Conservation (phyloP, 2,888 invertebrate species). For the Omphaloscelis lunosa region DNA sequence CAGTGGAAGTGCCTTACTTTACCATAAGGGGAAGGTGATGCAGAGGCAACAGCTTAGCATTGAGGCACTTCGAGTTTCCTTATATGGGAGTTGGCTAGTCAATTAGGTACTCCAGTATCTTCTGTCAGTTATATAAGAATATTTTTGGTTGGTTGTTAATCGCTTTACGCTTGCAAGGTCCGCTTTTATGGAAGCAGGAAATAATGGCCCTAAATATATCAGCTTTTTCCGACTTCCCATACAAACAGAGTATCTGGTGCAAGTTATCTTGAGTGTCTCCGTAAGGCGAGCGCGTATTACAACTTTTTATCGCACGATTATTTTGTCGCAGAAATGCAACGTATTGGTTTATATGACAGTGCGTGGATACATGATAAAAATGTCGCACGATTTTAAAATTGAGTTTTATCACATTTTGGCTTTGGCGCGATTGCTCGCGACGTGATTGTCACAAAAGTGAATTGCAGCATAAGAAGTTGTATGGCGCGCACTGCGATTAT, state of each 20-base stretch:
- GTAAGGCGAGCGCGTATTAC: neutral
- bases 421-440: neutral
- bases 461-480: neutral
- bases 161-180: too few relatives aligned
- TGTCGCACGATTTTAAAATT: neutral
- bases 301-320: neutral
- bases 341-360: neutral
- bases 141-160: neutral
- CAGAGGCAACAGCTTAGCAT: neutral
- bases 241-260: neutral
- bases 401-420: neutral
- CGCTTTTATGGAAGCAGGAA: neutral
- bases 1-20: conserved; percentile 8
- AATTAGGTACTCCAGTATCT: neutral
- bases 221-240: neutral
- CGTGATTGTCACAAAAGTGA: neutral
- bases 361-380: neutral
- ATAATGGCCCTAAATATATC: neutral
- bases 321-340: conserved; percentile 1
- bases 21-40: neutral
- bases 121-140: neutral
- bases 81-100: neutral
- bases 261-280: conserved; percentile 17
- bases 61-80: conserved; percentile 1
- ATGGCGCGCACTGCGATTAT: neutral